Base-by-base conservation (phyloP, 1,140 invertebrate species). In the Aradophagus sp. region DNA sequence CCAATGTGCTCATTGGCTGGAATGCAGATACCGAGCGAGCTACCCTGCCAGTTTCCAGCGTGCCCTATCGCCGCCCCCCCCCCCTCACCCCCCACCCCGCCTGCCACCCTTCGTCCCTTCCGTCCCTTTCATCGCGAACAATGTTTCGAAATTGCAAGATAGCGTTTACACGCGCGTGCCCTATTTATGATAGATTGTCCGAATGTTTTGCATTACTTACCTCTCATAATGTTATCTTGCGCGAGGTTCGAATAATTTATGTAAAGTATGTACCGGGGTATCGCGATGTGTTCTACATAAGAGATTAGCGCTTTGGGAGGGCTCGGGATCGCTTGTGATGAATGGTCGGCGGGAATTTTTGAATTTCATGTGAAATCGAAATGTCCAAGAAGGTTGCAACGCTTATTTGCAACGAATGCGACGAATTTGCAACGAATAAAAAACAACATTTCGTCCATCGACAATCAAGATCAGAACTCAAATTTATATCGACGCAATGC, bases 1-100 rank as follows among this genome's bases (percentile, higher is more conserved):
- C 74, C 74, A 76, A 73, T 41, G 68, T 80, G 79, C 74, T 82
- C 80, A 81, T 82, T 80, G 81, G 77, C 79, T 80, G 81, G 78
- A 77, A 80, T 74, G 74, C 67, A 78, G 78, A 80, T 78, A 80
- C 66, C 36, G 12, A 20, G 13, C 62, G 55, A 47, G 59, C 44
- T 45, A 36, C 31, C 29, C 44, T 48, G 2, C 48, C 59, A 52
- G 41, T 61, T 31, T 58, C 52, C 39, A 35, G 56, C 32, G 55
- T 47, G 42, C 36, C n/a, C 45, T 15, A 39, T 38, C 23, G 16
- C 41, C 29, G 5, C 35, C 45, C 29, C 32, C 38, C 23, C 16
- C 35, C n/a, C n/a, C n/a, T n/a, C n/a, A n/a, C n/a, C n/a, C n/a
- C n/a, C n/a, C n/a, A n/a, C n/a, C n/a, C n/a, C n/a, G n/a, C n/a